Evolutionary conservation across 1,140 invertebrate species (phyloP), one percentile per base, ranked within the genome.

Genomic region (Globodera rostochiensis): DNA sequence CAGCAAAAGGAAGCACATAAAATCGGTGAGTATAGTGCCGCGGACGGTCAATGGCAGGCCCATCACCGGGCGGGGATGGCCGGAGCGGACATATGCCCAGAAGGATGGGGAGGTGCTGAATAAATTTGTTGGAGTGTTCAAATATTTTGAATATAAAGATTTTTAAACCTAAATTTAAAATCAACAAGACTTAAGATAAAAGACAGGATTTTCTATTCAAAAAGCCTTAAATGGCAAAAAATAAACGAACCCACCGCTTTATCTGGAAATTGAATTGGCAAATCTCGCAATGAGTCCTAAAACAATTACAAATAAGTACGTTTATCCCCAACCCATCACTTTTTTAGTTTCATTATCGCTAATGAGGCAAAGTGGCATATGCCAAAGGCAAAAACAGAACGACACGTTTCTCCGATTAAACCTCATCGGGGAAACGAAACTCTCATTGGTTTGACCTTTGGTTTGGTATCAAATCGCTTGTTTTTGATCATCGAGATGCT

Each of bases 211-310:
- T 36, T 4, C 7, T 21, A 8, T 1, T 80, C 47, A n/a, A 50
- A 9, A 4, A 79, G 45, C 13, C 36, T 36, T 36, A 78, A 78
- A 53, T 21, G 21, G 49, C n/a, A 5, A n/a, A 60, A 25, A 25
- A 25, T 25, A 70, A 46, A n/a, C 19, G 19, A 50, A 36, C 21
- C 8, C 46, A 81, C 80, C 80, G 66, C 69, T 82, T 80, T 7
- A 81, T 15, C 70, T 81, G 66, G 71, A 74, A 82, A 8, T 53
- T 53, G 73, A 82, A 82, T 70, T 50, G 69, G 53, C 81, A 82
- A 74, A 82, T 82, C 49, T 82, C 81, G 50, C 81, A 82, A 60
- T 64, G 81, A n/a, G 79, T 69, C 53, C 67, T 73, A 45, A 77
- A 66, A 66, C 3, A 77, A 46, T 45, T 45, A 21, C 25, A 67